Percentiles rank a stretch among this genome's conserved stretches.
Evolutionary conservation across 1,140 invertebrate species (phyloP).

Genomic region (Philopotamus ludificatus): DNA sequence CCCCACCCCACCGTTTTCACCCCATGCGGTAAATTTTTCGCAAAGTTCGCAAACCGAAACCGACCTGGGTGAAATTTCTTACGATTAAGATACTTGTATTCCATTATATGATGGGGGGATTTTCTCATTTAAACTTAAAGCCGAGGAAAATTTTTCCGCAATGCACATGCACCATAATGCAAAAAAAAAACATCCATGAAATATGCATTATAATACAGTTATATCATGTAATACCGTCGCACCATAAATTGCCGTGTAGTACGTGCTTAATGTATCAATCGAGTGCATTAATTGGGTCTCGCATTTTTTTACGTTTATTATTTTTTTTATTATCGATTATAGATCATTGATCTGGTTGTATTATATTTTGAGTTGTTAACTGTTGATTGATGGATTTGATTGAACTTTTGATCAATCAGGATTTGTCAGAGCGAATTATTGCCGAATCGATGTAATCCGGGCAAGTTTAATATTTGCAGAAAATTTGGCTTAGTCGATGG

Average conservation of each 20-base stretch:
- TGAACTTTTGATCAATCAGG: neutral
- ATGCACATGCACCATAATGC: conserved; percentile 1
- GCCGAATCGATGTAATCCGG: conserved; percentile 1
- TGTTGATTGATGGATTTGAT: neutral
- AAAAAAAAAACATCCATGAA: neutral
- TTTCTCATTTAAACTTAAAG: conserved; percentile 37
- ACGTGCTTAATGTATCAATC: neutral
- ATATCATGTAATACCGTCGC: neutral
- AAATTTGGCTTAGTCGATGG: too few relatives aligned
- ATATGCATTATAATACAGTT: neutral
- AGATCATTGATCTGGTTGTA: neutral
- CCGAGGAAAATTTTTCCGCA: conserved; percentile 19
- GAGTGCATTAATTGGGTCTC: neutral
- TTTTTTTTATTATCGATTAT: neutral
- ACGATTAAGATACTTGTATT: conserved; percentile 32
- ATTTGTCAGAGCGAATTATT: neutral
- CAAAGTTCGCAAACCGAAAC: conserved; percentile 3
- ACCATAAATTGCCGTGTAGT: neutral
- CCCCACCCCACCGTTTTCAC: neutral
- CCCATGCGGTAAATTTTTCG: conserved; percentile 3
- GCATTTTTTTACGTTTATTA: neutral
- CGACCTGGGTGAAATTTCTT: conserved; percentile 18
- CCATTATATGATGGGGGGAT: conserved; percentile 21
- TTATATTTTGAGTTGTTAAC: neutral
- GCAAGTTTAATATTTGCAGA: conserved; percentile 36